phyloP scores from a whole-genome alignment of 2,888 invertebrate species.

The Ormyrus labotus region DNA sequence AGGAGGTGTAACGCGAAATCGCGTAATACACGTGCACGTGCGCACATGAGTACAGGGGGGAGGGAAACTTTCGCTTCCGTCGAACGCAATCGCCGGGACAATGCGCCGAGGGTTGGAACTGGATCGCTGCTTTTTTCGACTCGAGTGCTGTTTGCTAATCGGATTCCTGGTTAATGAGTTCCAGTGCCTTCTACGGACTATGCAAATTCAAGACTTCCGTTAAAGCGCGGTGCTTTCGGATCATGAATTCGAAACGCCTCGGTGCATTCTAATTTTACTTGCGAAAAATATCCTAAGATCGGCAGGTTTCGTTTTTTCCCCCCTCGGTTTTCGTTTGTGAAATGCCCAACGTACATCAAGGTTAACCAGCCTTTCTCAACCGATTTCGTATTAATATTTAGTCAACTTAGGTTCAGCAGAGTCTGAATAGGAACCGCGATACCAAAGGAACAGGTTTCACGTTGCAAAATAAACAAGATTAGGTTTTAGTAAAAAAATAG shows the following conservation, averaged over 20 bases:
- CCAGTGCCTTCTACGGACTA: too few relatives aligned
- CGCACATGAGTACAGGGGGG: not conserved
- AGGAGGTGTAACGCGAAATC: too few relatives aligned
- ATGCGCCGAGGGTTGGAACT: too few relatives aligned
- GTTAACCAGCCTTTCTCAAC: conserved; percentile 11
- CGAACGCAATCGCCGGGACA: not conserved
- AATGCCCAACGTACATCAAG: conserved; percentile 36
- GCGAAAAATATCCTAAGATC: not conserved
- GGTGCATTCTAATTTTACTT: not conserved
- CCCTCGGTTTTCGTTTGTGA: not conserved
- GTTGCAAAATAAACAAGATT: conserved; percentile 27
- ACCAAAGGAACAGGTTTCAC: not conserved
- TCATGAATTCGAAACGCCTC: not conserved
- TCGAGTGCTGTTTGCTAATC: not conserved
- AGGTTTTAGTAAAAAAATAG: conserved; percentile 51
- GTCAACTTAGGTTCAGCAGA: not conserved
- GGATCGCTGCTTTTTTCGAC: too few relatives aligned
- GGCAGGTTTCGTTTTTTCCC: not conserved
- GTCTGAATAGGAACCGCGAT: not conserved
- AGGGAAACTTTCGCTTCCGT: conserved; percentile 2
- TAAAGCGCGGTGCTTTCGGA: not conserved
- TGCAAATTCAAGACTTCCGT: not conserved
- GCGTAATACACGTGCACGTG: not conserved
- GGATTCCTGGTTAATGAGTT: not conserved
- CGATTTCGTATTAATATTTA: conserved; percentile 15